Base-by-base conservation (phyloP, 2,113 vertebrate species). In the Micronycteris hirsuta region DNA sequence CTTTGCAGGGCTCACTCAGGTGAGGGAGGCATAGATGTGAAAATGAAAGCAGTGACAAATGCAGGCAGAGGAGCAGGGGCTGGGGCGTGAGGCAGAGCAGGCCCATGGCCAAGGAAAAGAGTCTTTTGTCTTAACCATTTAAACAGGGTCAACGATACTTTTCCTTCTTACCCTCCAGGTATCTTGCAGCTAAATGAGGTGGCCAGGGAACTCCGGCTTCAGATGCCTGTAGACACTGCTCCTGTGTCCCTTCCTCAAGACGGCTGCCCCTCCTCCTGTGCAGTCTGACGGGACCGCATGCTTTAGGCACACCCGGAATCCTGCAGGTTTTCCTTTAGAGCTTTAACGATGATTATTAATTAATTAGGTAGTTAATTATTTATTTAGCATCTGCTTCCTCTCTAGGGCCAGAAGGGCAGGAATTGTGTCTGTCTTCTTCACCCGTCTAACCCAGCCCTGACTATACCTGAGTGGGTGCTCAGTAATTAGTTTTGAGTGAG, bases 361-460 rank as follows among this genome's bases (percentile, higher is more conserved):
- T 68, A 54, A 49, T 81, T 65, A 90, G 80, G 26, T 31, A 43
- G 74, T 84, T 87, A 63, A 36, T 84, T 93, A 54, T 86, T 80
- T 87, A 58, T 86, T 93, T 80, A 89, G 76, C 56, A 70, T 81
- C 76, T 96, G 56, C 22, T 86, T 91, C 38, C 33, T 89, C 61
- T 85, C 17, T 28, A 49, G 56, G 56, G 47, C 38, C 85, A 83
- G 61, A 63, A 95, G 56, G 83, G 86, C 33, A 71, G 26, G 58
- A 45, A 68, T 70, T 54, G 2, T 0, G 12, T 74, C 56, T 54
- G 3, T 86, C 73, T 67, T 83, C 31, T 43, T 91, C 58, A 78
- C 73, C 45, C 73, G 41, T 86, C 4, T 56, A 65, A 63, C n/a
- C 47, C 47, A 45, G 49, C 31, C 26, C 56, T n/a, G 28, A 84